Conservation (phyloP, 2,888 invertebrate species). For the Agrenia bidenticulata region DNA sequence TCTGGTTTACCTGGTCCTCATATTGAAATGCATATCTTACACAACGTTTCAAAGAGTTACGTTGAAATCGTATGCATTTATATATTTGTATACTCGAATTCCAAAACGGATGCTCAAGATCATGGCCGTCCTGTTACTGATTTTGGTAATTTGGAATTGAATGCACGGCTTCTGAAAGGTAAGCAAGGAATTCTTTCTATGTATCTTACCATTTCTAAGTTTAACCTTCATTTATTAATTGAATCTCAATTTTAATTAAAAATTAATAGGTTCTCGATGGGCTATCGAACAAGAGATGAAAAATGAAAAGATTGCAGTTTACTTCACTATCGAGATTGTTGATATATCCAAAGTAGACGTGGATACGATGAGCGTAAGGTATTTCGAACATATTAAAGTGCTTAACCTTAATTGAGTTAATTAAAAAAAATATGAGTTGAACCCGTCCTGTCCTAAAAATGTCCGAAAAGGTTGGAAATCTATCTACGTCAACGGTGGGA, state of each 20-base stretch:
- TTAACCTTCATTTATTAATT: too few species aligned
- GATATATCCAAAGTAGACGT: conserved; percentile 86
- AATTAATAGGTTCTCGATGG: conserved; percentile 34
- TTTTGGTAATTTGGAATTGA: conserved; percentile 20
- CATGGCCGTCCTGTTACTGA: too few species aligned
- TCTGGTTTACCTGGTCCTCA: too few species aligned
- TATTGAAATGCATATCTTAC: too few species aligned
- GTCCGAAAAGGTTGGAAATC: conserved; percentile 87
- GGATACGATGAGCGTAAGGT: conserved; percentile 87
- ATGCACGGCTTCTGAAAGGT: conserved; percentile 19
- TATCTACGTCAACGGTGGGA: conserved; percentile 79
- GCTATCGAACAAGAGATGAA: conserved; percentile 22
- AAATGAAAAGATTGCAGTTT: conserved; percentile 72
- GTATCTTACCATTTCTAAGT: too few species aligned
- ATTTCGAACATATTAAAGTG: conserved; percentile 39
- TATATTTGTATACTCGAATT: too few species aligned
- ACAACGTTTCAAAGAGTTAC: too few species aligned
- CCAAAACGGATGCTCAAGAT: too few species aligned
- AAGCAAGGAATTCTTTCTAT: background rate
- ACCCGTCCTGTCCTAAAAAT: too few species aligned
- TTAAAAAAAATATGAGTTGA: too few species aligned
- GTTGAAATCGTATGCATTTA: too few species aligned
- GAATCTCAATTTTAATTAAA: background rate
- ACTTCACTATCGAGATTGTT: conserved; percentile 79
- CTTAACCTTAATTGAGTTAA: background rate